Conservation (phyloP, 2,113 vertebrate species). For the Dicaeum eximium region DNA sequence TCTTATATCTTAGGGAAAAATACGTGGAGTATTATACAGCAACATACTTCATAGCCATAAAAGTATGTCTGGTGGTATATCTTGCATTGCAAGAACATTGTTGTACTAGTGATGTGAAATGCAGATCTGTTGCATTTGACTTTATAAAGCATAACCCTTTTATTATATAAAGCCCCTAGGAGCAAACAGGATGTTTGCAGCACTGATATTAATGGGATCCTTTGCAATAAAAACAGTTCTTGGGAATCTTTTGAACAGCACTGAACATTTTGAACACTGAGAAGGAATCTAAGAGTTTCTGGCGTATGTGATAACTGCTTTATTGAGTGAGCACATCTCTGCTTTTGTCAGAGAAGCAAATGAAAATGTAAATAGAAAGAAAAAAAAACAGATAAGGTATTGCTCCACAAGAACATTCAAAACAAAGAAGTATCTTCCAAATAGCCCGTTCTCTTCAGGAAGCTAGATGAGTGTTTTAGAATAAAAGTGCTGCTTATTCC, state of each 20-base stretch:
- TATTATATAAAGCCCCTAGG: not conserved
- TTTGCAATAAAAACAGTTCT: slow-evolving; percentile 2
- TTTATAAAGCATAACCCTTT: slow-evolving; percentile 9
- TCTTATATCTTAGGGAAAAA: not conserved
- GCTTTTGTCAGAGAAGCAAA: slow-evolving; percentile 20
- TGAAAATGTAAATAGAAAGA: not conserved
- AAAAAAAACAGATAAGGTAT: not conserved
- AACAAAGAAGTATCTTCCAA: not conserved
- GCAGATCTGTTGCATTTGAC: not conserved
- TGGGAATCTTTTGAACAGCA: not conserved
- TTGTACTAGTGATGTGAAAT: not conserved
- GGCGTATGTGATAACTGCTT: not conserved
- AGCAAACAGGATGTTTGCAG: not conserved
- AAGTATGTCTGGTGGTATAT: not conserved
- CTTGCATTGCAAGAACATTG: not conserved
- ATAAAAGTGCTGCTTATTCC: slow-evolving; percentile 13
- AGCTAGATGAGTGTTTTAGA: not conserved
- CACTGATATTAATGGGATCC: not conserved
- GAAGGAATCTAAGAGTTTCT: not conserved
- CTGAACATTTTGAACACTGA: no score
- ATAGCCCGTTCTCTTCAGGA: not conserved
- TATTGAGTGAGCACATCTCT: not conserved
- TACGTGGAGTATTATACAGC: not conserved
- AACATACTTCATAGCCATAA: not conserved
- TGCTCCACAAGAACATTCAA: not conserved